A percentile compares a stretch with the other conserved stretches of the same genome.
Conservation (phyloP, 2,797 vertebrate genomes). For the Pantherophis vulpinus region DNA sequence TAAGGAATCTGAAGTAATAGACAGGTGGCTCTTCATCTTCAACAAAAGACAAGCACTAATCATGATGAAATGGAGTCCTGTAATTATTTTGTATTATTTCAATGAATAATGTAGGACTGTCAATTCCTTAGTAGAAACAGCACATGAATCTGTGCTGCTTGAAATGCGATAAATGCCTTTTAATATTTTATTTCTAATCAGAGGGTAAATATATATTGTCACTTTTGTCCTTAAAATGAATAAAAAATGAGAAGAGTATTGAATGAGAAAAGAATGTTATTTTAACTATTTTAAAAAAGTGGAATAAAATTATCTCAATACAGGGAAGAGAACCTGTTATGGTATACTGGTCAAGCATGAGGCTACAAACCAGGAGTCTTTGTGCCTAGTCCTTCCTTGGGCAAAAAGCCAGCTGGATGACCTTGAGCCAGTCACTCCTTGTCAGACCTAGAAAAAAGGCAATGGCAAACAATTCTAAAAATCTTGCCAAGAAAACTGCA, state of each 20-base stretch:
- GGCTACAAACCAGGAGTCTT: not conserved
- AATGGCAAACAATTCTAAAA: not conserved
- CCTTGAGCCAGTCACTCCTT: not conserved
- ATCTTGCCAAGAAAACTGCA: not conserved
- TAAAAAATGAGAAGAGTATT: conserved; percentile 29
- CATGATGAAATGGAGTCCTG: conserved; percentile 60
- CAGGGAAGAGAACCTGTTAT: not conserved
- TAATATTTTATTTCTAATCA: conserved; percentile 58
- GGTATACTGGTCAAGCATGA: not conserved
- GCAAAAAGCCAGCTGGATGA: too few relatives aligned
- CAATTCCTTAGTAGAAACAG: conserved; percentile 58
- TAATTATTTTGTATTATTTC: conserved; percentile 52
- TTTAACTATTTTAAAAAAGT: conserved; percentile 2
- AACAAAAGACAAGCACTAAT: conserved; percentile 48
- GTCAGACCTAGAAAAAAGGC: not conserved
- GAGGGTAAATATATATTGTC: conserved; percentile 18
- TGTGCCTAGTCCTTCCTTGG: too few relatives aligned
- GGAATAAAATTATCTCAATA: not conserved
- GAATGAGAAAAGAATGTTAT: not conserved
- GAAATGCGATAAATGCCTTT: conserved; percentile 54
- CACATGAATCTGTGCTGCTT: conserved; percentile 43
- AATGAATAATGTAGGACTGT: conserved; percentile 59
- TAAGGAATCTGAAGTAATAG: conserved; percentile 24
- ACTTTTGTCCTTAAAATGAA: conserved; percentile 30
- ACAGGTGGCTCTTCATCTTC: conserved; percentile 56